These are phyloP conservation scores for Capra hircus DNA, from an alignment of 2,113 vertebrate species.

Conservation along the genomic window DNA sequence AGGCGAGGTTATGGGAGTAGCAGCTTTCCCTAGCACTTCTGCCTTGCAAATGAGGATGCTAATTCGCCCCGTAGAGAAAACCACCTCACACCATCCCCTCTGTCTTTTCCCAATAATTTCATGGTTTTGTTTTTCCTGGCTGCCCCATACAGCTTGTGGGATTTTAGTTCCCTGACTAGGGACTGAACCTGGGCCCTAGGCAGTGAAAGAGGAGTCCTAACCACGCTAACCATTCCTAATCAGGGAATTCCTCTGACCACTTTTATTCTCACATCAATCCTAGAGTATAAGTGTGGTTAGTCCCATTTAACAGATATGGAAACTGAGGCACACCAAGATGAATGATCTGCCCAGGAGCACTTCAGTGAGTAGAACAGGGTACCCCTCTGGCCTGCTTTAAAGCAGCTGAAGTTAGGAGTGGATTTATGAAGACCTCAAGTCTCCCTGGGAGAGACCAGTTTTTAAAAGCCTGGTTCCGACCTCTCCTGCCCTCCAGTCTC, in stretches of 20 bases:
- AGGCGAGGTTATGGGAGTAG: neutral
- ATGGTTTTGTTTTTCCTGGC: neutral
- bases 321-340: neutral
- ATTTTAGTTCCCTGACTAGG: neutral
- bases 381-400: neutral
- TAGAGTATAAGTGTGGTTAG: neutral
- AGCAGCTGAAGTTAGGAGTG: neutral
- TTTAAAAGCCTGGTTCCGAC: neutral
- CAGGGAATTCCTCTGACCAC: neutral
- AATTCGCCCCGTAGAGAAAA: neutral
- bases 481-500: neutral
- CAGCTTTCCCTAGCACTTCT: neutral
- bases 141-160: neutral
- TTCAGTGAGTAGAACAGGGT: neutral
- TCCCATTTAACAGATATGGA: neutral
- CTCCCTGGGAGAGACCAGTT: neutral
- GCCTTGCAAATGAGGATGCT: constrained; percentile 35
- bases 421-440: neutral
- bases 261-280: neutral
- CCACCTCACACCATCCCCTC: neutral
- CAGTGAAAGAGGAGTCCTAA: neutral
- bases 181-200: neutral
- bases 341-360: neutral
- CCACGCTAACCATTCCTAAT: neutral
- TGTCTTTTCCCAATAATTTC: neutral